Conservation (phyloP, 2,888 invertebrate genomes). For the Yponomeuta malinellus region DNA sequence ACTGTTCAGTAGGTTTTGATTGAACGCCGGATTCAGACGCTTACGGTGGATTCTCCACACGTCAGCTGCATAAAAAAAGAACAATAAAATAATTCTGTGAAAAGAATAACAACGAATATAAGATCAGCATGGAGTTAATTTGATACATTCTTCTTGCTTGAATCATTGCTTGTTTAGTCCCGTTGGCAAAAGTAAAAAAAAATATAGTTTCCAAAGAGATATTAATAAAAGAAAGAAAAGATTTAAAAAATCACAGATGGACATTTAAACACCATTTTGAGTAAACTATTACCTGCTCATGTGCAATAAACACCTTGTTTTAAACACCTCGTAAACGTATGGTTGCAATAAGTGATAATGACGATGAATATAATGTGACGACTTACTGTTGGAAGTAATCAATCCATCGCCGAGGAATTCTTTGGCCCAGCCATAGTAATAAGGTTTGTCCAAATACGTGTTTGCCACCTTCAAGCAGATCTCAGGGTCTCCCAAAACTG, state of each 20-base stretch:
- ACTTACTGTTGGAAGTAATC: background rate
- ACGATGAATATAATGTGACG: background rate
- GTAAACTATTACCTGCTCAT: too few relatives aligned
- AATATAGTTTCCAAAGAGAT: too few relatives aligned
- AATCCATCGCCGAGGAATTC: background rate
- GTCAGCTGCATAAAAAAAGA: background rate
- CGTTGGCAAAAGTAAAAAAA: too few relatives aligned
- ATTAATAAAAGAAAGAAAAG: too few relatives aligned
- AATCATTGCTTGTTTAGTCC: background rate
- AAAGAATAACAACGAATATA: background rate
- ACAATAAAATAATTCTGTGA: background rate
- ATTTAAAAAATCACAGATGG: too few relatives aligned
- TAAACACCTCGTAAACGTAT: background rate
- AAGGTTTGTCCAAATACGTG: background rate
- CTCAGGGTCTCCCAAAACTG: background rate
- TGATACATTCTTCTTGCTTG: background rate
- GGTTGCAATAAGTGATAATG: background rate
- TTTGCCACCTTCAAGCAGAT: background rate
- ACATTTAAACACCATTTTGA: too few relatives aligned
- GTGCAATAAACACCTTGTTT: too few relatives aligned
- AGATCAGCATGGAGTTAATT: background rate
- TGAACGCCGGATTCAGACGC: slow-evolving; percentile 36
- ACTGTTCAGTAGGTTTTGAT: slow-evolving; percentile 31
- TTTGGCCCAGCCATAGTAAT: background rate
- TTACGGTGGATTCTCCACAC: slow-evolving; percentile 35